phyloP scores from a whole-genome alignment of 2,797 vertebrate genomes.

The Chaetophractus vellerosus region DNA sequence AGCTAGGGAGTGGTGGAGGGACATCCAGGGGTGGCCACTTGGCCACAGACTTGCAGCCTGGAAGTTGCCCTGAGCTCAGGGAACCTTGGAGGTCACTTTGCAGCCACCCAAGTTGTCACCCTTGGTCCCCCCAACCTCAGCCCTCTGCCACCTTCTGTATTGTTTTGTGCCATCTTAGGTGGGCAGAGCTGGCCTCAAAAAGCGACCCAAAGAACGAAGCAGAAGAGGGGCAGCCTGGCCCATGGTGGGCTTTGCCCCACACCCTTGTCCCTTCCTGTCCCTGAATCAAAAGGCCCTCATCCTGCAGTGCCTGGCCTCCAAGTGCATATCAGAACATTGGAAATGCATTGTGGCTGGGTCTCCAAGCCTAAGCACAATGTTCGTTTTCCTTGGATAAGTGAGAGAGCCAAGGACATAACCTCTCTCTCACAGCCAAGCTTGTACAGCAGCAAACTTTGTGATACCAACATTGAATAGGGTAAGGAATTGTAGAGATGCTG shows the following conservation, averaged over 20 bases:
- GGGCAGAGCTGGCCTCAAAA: conserved; percentile 20
- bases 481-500: not conserved
- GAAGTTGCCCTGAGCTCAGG: conserved; percentile 32
- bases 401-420: not conserved
- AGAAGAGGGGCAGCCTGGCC: not conserved
- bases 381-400: conserved; percentile 59
- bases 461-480: not conserved
- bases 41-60: not conserved
- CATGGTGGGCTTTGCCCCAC: not conserved
- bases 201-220: conserved; percentile 9
- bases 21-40: not conserved
- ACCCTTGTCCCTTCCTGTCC: not conserved
- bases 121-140: not conserved
- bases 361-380: not conserved
- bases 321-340: conserved; percentile 66
- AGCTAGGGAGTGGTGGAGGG: not conserved
- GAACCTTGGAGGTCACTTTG: conserved; percentile 10
- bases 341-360: conserved; percentile 53
- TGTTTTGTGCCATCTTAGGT: not conserved
- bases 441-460: conserved; percentile 10
- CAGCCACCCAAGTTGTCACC: not conserved
- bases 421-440: not conserved
- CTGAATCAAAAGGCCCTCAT: not conserved
- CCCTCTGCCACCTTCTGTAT: not conserved
- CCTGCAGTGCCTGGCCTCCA: conserved; percentile 9